Base-by-base conservation (phyloP, 23 tunicate genomes). In the Ascidia mentula region DNA sequence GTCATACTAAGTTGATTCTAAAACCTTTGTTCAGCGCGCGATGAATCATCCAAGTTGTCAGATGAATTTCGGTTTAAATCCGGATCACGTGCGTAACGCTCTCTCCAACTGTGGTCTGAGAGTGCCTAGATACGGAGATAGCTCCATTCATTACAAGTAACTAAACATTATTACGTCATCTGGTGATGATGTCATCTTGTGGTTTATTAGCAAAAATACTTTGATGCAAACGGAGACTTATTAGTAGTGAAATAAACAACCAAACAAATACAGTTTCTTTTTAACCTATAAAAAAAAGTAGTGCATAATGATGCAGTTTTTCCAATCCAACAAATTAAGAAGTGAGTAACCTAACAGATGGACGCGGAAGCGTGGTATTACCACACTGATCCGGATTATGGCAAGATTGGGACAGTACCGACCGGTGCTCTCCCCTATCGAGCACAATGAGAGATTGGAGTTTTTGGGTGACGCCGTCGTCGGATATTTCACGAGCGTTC, bases 31-130 rank as follows among this genome's bases (percentile, higher is more conserved):
- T 3, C 75, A 88, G 88, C 99, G 89, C 36, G 97, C 99, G 22
- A 89, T 96, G 95, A 96, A 82, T 81, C 99, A 96, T 84, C 99
- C 99, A 32, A 91, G 97, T 37, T 89, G 97, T 77, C 88, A 91
- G 36, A 87, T 91, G 89, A 96, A 91, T 70, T 96, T 86, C 46
- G 99, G 99, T 32, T 85, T 89, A 60, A 96, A 96, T 77, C 97
- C 99, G 12, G 99, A 96, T 69, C 99, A 96, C 74, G 99, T 96
- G 24, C 40, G 99, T 40, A 95, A 95, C 80, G 88, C 96, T 12
- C 83, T 90, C 38, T 83, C 99, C 53, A 95, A 95, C 79, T 90
- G 96, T 59, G 99, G 96, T 15, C 79, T 95, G 9, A 74, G 99
- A 28, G 69, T 85, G 40, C 96, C 96, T 18, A 89, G 61, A 83